Conservation (phyloP, 2,888 invertebrate species). For the Drosophila meridionalis region DNA sequence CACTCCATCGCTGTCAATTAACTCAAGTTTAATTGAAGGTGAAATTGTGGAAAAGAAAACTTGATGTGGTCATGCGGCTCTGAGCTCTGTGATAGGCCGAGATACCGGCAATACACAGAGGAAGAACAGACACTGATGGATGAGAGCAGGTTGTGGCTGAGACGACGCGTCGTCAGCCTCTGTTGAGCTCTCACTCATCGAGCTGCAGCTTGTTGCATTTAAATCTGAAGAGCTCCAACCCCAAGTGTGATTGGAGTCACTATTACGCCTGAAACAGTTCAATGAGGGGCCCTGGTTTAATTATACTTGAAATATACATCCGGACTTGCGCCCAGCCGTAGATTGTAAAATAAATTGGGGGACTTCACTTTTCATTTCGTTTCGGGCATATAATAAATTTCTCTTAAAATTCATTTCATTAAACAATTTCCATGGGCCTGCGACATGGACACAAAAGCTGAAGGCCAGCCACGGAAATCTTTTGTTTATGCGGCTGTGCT, state of each 20-base stretch:
- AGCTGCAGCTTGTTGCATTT: constrained; percentile 26
- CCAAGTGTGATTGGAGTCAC: constrained; percentile 44
- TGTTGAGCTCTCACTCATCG: not conserved
- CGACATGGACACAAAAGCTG: constrained; percentile 47
- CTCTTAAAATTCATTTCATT: constrained; percentile 78
- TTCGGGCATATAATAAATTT: constrained; percentile 76
- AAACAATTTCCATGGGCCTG: constrained; percentile 71
- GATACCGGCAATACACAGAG: constrained; percentile 5
- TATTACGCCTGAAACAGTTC: constrained; percentile 25
- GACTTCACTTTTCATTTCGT: constrained; percentile 75
- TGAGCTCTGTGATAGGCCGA: constrained; percentile 29
- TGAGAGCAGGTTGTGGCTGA: constrained; percentile 1
- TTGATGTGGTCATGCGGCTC: constrained; percentile 70
- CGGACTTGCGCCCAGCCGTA: constrained; percentile 30
- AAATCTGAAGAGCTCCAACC: constrained; percentile 25
- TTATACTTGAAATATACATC: constrained; percentile 68
- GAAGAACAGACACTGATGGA: constrained; percentile 2
- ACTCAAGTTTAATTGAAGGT: constrained; percentile 79
- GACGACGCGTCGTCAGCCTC: constrained; percentile 8
- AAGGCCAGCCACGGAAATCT: constrained; percentile 68
- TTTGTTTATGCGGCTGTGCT: constrained; percentile 68
- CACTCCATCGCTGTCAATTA: constrained; percentile 69
- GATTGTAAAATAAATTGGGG: constrained; percentile 50
- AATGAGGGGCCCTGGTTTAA: constrained; percentile 55
- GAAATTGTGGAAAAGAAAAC: constrained; percentile 62